Evolutionary conservation across 2,888 invertebrate genomes (phyloP).

Genomic region (Enoplolaimus lenunculus): DNA sequence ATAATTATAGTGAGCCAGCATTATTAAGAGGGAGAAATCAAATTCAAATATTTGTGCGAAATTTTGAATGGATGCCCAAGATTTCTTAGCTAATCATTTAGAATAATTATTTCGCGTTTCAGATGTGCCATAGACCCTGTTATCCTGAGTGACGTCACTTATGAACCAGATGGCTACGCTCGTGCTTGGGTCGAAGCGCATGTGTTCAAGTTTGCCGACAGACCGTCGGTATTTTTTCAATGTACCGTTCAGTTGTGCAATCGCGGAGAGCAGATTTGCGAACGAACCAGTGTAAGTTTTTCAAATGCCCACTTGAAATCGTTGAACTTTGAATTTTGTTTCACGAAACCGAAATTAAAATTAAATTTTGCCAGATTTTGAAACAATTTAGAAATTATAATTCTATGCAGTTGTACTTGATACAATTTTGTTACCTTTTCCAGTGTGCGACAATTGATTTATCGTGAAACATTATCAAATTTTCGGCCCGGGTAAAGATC

Average conservation of each 20-base stretch:
- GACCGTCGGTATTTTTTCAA: conserved; percentile 21
- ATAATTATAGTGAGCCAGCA: conserved; percentile 9
- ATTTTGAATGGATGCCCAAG: too few species aligned
- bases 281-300: conserved; percentile 14
- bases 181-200: conserved; percentile 24
- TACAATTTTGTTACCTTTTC: too few species aligned
- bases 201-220: conserved; percentile 24
- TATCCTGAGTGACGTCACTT: conserved; percentile 18
- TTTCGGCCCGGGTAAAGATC: too few species aligned
- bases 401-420: too few species aligned
- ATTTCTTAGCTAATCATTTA: too few species aligned
- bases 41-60: too few species aligned
- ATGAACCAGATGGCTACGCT: neutral
- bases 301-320: neutral
- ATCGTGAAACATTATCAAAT: too few species aligned
- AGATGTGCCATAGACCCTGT: conserved; percentile 22
- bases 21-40: too few species aligned
- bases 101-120: too few species aligned
- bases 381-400: too few species aligned
- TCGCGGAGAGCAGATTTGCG: conserved; percentile 11
- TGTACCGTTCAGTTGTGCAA: conserved; percentile 23
- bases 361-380: too few species aligned
- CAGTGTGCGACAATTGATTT: too few species aligned
- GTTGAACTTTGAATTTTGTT: neutral
- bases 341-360: neutral